A percentile compares a stretch with the other conserved stretches of the same genome.
These are phyloP conservation scores for Antrozous pallidus DNA, from an alignment of 2,797 vertebrate species.

Conservation along the genomic window DNA sequence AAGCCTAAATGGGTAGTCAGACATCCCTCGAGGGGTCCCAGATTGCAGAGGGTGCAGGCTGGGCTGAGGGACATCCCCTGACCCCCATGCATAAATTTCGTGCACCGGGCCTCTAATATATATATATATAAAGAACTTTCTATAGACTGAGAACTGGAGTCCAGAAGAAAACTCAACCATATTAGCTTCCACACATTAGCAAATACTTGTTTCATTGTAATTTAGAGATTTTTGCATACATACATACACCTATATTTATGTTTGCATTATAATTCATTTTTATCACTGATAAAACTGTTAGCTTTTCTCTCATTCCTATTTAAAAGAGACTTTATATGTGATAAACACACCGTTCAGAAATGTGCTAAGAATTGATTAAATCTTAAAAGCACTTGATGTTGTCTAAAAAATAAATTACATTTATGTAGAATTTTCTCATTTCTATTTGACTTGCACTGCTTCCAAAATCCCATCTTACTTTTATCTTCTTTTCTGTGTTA, in stretches of 20 bases:
- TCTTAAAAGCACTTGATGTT: conserved; percentile 15
- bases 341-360: neutral
- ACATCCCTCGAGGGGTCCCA: too few species aligned
- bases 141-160: neutral
- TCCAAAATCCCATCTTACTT: conserved; percentile 7
- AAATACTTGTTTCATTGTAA: conserved; percentile 22
- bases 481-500: neutral
- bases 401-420: conserved; percentile 54
- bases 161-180: neutral
- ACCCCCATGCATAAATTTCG: too few species aligned
- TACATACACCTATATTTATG: conserved; percentile 11
- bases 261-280: conserved; percentile 28
- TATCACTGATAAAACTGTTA: conserved; percentile 55
- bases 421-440: conserved; percentile 51
- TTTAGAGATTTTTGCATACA: conserved; percentile 42
- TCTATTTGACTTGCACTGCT: conserved; percentile 44
- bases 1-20: too few species aligned
- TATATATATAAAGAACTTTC: neutral
- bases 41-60: too few species aligned
- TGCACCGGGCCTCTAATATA: too few species aligned
- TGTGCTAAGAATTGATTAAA: neutral
- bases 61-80: too few species aligned
- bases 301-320: conserved; percentile 5
- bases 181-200: neutral
- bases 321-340: neutral